phyloP scores from a whole-genome alignment of 1,140 invertebrate species.

The Bombus superbus region DNA sequence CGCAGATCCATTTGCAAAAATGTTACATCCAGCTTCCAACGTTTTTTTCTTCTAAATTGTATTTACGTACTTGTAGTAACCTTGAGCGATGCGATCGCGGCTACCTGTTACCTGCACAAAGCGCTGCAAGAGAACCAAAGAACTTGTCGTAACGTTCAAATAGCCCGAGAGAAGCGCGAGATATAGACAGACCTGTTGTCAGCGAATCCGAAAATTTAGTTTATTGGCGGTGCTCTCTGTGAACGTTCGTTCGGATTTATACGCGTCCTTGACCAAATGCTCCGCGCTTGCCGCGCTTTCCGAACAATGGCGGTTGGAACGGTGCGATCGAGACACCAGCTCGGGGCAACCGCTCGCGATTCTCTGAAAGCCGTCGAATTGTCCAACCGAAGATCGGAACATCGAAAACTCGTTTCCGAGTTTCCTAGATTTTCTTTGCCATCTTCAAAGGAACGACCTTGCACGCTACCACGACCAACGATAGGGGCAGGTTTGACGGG shows the following conservation, averaged over 20 bases:
- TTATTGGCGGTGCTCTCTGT: slow-evolving; percentile 27
- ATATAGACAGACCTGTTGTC: background rate
- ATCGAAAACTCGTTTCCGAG: background rate
- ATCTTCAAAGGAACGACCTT: slow-evolving; percentile 1
- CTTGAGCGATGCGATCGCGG: background rate
- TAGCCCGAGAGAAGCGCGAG: background rate
- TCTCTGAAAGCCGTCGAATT: slow-evolving; percentile 17
- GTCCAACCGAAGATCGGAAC: background rate
- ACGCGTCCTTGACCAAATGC: slow-evolving; percentile 58
- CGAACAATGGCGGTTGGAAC: slow-evolving; percentile 42
- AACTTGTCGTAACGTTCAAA: background rate
- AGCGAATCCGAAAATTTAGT: slow-evolving; percentile 37
- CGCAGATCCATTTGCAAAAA: too few relatives aligned
- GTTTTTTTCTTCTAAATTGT: too few relatives aligned
- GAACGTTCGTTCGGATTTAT: slow-evolving; percentile 49
- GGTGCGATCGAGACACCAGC: slow-evolving; percentile 6
- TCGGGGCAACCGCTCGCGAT: background rate
- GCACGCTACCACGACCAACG: slow-evolving; percentile 30
- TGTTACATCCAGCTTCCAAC: too few relatives aligned
- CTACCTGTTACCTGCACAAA: background rate
- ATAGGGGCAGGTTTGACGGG: slow-evolving; percentile 13
- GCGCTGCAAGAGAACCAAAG: background rate
- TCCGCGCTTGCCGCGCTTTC: slow-evolving; percentile 6
- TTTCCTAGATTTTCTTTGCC: slow-evolving; percentile 12
- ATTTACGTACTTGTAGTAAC: too few relatives aligned